These are phyloP conservation scores for Eubasilissa regina DNA, from an alignment of 1,140 invertebrate species.

Conservation along the genomic window DNA sequence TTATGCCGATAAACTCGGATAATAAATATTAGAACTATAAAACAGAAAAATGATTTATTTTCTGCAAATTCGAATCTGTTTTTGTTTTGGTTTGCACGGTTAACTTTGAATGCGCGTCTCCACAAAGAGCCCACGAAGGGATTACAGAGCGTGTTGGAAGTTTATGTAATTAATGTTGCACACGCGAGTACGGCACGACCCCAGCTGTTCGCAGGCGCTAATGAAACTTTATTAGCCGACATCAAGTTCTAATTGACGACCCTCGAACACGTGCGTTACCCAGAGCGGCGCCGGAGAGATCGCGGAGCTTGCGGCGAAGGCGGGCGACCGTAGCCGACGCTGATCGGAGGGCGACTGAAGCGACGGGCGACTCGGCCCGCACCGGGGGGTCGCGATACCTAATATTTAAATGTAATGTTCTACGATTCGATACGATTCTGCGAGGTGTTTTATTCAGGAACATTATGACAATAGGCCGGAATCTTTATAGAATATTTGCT, in stretches of 20 bases:
- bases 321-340: conserved; percentile 10
- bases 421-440: background rate
- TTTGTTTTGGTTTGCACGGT: background rate
- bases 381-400: background rate
- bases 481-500: too few relatives aligned
- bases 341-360: conserved; percentile 16
- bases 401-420: conserved; percentile 16
- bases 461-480: background rate
- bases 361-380: background rate
- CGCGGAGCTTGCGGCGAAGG: background rate
- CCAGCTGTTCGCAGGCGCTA: background rate
- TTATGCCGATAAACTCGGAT: too few relatives aligned
- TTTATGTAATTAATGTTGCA: conserved; percentile 24
- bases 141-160: background rate
- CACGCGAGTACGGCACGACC: conserved; percentile 10
- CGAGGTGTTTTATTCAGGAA: background rate
- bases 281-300: background rate
- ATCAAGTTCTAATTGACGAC: background rate
- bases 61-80: too few relatives aligned
- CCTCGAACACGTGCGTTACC: conserved; percentile 17
- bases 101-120: background rate
- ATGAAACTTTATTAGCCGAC: conserved; percentile 33
- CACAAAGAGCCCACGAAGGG: background rate
- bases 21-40: too few relatives aligned
- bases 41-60: too few relatives aligned